phyloP scores from a whole-genome alignment of 2,888 invertebrate genomes.

The Clanis bilineata region DNA sequence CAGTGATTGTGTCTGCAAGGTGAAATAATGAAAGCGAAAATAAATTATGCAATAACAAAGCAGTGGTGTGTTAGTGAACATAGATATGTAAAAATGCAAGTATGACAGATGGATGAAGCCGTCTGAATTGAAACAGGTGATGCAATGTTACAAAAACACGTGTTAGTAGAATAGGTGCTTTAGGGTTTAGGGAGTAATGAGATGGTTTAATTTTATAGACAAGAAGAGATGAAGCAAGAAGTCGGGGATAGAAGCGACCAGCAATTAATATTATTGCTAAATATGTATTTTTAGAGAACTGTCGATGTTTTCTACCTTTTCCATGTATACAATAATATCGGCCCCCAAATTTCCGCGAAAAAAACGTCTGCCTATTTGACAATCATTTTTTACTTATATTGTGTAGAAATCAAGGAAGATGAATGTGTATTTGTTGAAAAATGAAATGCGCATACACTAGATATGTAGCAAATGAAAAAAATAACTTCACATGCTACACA shows the following conservation, averaged over 20 bases:
- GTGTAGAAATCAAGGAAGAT: constrained; percentile 19
- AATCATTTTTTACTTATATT: not conserved
- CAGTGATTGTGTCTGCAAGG: constrained; percentile 68
- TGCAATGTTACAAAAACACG: not conserved
- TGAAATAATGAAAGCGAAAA: constrained; percentile 70
- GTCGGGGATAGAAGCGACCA: not conserved
- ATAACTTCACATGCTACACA: constrained; percentile 51
- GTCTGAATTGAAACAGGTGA: not conserved
- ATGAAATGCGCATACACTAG: constrained; percentile 78
- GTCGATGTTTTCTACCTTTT: constrained; percentile 13
- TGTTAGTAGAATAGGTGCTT: not conserved
- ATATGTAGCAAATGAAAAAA: constrained; percentile 34
- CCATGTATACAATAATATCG: constrained; percentile 11
- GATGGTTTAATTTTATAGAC: not conserved
- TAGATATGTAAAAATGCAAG: constrained; percentile 2
- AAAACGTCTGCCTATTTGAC: not conserved
- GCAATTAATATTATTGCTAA: not conserved
- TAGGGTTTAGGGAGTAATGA: not conserved
- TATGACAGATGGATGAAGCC: constrained; percentile 13
- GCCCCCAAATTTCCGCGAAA: not conserved
- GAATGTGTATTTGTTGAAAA: constrained; percentile 38
- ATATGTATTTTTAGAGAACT: not conserved
- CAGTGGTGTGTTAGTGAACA: constrained; percentile 43
- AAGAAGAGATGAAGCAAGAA: not conserved
- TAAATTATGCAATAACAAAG: constrained; percentile 55